phyloP scores from a whole-genome alignment of 2,888 invertebrate species.

The Trichacis sp. region DNA sequence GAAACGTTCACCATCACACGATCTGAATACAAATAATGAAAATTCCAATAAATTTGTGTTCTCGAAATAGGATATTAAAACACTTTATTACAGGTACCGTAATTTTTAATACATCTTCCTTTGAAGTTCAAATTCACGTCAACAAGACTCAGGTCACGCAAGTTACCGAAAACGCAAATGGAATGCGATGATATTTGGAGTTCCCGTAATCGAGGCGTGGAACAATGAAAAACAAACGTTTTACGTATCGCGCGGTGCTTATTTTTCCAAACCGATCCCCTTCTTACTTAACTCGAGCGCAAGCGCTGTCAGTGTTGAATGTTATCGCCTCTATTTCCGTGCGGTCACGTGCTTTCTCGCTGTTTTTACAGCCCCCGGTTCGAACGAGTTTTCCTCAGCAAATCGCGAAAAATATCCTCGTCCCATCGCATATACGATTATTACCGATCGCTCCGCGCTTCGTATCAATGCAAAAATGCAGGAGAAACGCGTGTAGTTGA shows the following conservation, averaged over 20 bases:
- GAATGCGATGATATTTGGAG: constrained; percentile 59
- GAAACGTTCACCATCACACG: too few relatives aligned
- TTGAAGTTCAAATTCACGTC: too few relatives aligned
- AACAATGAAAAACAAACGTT: constrained; percentile 52
- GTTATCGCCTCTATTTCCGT: constrained; percentile 45
- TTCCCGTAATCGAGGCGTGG: constrained; percentile 54
- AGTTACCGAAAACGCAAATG: constrained; percentile 18
- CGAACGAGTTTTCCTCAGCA: constrained; percentile 1
- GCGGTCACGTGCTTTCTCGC: constrained; percentile 17
- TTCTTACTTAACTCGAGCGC: constrained; percentile 16
- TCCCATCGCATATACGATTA: background rate
- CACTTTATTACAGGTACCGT: too few relatives aligned
- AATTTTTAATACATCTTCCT: too few relatives aligned
- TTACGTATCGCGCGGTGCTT: constrained; percentile 46
- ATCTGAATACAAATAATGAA: too few relatives aligned
- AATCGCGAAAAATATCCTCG: background rate
- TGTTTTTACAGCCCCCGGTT: constrained; percentile 34
- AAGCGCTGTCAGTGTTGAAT: constrained; percentile 46
- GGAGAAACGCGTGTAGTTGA: too few relatives aligned
- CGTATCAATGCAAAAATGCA: too few relatives aligned
- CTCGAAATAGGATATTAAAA: too few relatives aligned
- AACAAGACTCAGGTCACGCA: too few relatives aligned
- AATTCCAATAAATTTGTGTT: too few relatives aligned
- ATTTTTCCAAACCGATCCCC: constrained; percentile 51
- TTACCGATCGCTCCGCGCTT: background rate